Conservation (phyloP, 2,113 vertebrate genomes). For the Shinisaurus crocodilurus region DNA sequence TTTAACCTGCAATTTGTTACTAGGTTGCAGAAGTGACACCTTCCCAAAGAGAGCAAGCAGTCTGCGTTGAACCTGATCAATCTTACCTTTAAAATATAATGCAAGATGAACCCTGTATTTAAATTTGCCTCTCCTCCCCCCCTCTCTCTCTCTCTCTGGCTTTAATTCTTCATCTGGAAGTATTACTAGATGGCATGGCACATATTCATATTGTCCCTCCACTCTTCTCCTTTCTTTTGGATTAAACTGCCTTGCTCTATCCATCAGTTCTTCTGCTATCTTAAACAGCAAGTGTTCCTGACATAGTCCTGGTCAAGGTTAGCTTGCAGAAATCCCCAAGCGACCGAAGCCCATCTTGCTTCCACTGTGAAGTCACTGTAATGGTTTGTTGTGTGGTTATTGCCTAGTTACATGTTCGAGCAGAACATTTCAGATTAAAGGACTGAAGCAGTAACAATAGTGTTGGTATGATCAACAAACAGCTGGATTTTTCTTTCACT, state of each 20-base stretch:
- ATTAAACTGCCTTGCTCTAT: neutral
- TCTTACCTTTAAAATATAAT: neutral
- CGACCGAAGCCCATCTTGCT: neutral
- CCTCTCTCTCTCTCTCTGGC: neutral
- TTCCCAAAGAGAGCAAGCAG: neutral
- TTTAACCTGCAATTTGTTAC: neutral
- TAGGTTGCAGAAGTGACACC: neutral
- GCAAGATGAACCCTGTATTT: neutral
- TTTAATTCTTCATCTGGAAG: neutral
- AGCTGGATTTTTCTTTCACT: neutral
- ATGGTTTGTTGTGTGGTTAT: neutral
- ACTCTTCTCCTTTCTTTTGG: neutral
- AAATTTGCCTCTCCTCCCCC: neutral
- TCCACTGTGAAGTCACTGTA: neutral
- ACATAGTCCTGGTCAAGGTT: neutral
- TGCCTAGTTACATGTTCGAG: neutral
- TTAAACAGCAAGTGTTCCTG: neutral
- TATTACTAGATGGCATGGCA: neutral
- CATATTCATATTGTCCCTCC: neutral
- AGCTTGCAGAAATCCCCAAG: neutral
- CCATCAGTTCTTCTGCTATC: neutral
- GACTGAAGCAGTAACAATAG: neutral
- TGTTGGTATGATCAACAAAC: neutral
- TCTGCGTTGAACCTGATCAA: neutral
- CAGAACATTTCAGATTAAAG: neutral